Evolutionary conservation across 2,888 invertebrate genomes (phyloP).

Genomic region (Crossocerus cetratus): DNA sequence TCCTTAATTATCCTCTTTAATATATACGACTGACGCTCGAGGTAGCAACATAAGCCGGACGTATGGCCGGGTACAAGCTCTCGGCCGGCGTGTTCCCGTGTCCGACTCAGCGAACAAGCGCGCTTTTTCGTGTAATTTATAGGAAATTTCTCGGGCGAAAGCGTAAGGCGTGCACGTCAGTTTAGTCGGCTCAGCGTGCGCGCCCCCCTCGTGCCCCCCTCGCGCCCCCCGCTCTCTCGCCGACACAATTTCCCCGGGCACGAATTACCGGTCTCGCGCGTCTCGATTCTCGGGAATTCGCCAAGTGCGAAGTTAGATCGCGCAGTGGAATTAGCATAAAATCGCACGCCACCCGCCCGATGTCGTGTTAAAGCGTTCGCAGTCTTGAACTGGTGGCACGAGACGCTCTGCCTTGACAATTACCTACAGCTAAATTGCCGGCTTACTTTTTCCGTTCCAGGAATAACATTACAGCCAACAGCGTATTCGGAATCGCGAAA

Average conservation of each 20-base stretch:
- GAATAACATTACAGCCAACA: too few relatives aligned
- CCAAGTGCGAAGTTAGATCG: too few relatives aligned
- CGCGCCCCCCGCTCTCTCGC: constrained; percentile 4
- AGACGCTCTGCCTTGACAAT: too few relatives aligned
- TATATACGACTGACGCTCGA: constrained; percentile 22
- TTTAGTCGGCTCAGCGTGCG: constrained; percentile 22
- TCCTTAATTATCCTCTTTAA: constrained; percentile 46
- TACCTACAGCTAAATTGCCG: too few relatives aligned
- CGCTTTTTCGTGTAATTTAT: constrained; percentile 46
- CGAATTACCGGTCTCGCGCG: constrained; percentile 14
- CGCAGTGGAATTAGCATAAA: too few relatives aligned
- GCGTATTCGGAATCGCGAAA: too few relatives aligned
- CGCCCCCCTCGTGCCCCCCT: neutral
- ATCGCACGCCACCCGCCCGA: too few relatives aligned
- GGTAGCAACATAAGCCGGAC: constrained; percentile 40
- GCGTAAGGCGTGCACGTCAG: constrained; percentile 29
- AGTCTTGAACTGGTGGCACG: too few relatives aligned
- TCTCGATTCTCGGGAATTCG: constrained; percentile 7
- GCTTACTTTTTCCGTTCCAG: too few relatives aligned
- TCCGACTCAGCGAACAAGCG: constrained; percentile 12
- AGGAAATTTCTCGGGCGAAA: constrained; percentile 42
- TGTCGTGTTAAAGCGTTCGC: too few relatives aligned
- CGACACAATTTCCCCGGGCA: constrained; percentile 18
- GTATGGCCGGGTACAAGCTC: constrained; percentile 20
- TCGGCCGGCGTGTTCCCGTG: neutral